These are phyloP conservation scores for Leptodactylus fallax DNA, from an alignment of 2,797 vertebrate genomes.

Conservation along the genomic window DNA sequence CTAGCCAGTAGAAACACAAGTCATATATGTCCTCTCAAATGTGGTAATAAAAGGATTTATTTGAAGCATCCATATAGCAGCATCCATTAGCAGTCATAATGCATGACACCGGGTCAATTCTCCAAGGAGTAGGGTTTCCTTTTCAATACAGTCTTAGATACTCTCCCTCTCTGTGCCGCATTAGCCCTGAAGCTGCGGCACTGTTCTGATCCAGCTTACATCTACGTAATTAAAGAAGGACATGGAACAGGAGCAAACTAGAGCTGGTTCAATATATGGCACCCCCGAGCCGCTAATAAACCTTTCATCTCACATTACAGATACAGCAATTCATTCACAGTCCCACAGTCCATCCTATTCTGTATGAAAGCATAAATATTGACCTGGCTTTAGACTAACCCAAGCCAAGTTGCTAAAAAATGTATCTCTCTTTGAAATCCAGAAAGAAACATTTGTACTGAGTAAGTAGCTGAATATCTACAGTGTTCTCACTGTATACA, in stretches of 20 bases:
- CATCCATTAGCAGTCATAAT: conserved; percentile 69
- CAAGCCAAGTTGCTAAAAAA: conserved; percentile 35
- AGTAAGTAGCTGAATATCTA: conserved; percentile 32
- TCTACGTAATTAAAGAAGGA: conserved; percentile 82
- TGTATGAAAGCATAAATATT: conserved; percentile 34
- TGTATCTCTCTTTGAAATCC: conserved; percentile 31
- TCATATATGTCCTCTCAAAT: conserved; percentile 36
- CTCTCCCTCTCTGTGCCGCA: conserved; percentile 75
- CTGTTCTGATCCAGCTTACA: conserved; percentile 76
- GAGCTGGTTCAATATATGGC: conserved; percentile 76
- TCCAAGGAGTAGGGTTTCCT: conserved; percentile 74
- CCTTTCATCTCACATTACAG: conserved; percentile 57
- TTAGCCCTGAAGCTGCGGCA: conserved; percentile 71
- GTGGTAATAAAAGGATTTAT: conserved; percentile 66
- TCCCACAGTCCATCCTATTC: conserved; percentile 27
- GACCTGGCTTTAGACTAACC: conserved; percentile 11
- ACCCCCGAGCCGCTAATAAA: conserved; percentile 72
- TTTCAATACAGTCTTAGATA: conserved; percentile 67
- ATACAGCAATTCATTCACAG: conserved; percentile 18
- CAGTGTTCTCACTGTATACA: conserved; percentile 23
- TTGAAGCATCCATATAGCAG: conserved; percentile 67
- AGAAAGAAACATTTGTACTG: conserved; percentile 29
- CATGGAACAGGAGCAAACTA: conserved; percentile 74
- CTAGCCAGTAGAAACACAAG: background rate
- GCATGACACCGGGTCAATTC: conserved; percentile 76